Evolutionary conservation across 2,113 vertebrate genomes (phyloP).

Genomic region (Dermatemys mawii): DNA sequence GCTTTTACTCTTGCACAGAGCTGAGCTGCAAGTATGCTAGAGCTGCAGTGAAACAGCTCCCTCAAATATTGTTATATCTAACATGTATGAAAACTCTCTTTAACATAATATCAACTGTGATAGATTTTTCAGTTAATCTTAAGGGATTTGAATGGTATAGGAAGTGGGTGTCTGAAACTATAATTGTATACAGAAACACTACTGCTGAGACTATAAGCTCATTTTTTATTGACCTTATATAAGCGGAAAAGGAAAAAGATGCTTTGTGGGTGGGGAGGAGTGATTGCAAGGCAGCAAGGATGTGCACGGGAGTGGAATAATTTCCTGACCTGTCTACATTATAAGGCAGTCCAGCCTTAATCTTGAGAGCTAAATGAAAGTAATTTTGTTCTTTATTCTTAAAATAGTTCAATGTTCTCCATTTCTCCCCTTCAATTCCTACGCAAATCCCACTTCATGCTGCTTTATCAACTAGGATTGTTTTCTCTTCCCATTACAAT

Average conservation of each 20-base stretch:
- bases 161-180: too few species aligned
- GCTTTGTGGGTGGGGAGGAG: background rate
- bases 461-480: background rate
- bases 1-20: background rate
- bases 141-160: background rate
- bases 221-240: background rate
- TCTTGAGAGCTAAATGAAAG: background rate
- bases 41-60: conserved; percentile 20
- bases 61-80: background rate
- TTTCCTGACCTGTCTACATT: background rate
- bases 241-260: background rate
- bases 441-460: background rate
- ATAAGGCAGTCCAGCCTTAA: background rate
- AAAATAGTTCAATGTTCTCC: background rate
- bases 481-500: background rate
- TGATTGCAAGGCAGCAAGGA: background rate
- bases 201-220: background rate
- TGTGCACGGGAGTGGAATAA: background rate
- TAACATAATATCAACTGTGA: background rate
- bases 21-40: fast-evolving
- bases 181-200: fast-evolving
- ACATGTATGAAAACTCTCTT: fast-evolving
- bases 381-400: background rate
- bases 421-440: background rate
- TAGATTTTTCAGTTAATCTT: background rate